A percentile compares a stretch with the other conserved stretches of the same genome.
These are phyloP conservation scores for Lucinisca nassula DNA, from an alignment of 2,888 invertebrate genomes.

Conservation along the genomic window DNA sequence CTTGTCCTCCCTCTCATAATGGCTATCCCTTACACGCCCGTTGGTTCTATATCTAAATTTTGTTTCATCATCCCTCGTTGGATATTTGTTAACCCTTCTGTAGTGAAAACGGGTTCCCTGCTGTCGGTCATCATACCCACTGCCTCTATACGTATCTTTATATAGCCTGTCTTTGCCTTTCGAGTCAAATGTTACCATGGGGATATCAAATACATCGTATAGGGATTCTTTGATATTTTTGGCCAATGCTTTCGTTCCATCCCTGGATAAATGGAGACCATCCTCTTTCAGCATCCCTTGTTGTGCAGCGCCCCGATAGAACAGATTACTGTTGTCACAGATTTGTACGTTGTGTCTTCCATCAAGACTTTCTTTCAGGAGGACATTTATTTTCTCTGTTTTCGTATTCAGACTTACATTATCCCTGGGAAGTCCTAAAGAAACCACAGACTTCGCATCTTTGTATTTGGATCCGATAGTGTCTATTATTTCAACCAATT, in stretches of 20 bases:
- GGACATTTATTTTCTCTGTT: background rate
- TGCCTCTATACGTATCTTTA: background rate
- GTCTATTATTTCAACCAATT: background rate
- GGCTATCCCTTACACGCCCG: too few species aligned
- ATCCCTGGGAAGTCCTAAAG: background rate
- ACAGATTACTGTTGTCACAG: slow-evolving; percentile 1
- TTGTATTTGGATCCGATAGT: background rate
- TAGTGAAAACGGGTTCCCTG: too few species aligned
- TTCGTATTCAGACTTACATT: background rate
- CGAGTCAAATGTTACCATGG: background rate
- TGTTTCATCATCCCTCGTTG: too few species aligned
- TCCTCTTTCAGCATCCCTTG: background rate
- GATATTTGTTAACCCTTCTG: too few species aligned
- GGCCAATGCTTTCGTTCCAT: background rate
- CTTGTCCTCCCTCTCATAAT: too few species aligned
- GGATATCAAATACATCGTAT: background rate
- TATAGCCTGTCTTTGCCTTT: background rate
- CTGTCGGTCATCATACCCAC: background rate
- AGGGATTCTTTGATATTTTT: background rate
- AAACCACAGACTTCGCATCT: background rate
- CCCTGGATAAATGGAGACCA: background rate
- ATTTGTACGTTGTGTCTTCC: background rate
- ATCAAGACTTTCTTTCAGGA: background rate
- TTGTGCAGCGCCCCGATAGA: background rate
- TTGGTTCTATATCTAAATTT: too few species aligned